A percentile compares a stretch with the other conserved stretches of the same genome.
These are phyloP conservation scores for Clarias batrachus DNA, from an alignment of 2,113 vertebrate genomes.

Conservation along the genomic window DNA sequence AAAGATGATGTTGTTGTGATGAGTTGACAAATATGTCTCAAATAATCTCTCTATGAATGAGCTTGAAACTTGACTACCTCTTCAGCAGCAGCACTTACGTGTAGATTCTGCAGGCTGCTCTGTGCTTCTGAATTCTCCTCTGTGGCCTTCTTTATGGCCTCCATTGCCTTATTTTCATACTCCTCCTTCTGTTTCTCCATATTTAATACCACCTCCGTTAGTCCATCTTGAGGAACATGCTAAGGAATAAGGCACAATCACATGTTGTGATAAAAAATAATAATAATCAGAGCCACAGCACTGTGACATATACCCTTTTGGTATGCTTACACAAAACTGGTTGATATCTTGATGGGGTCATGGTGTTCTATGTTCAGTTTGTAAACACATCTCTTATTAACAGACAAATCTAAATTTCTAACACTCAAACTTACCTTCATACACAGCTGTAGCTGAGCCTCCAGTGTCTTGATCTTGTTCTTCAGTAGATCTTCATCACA, in stretches of 20 bases:
- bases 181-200: slow-evolving; percentile 88
- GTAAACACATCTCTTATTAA: background rate
- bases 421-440: slow-evolving; percentile 78
- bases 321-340: background rate
- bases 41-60: background rate
- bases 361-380: background rate
- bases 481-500: slow-evolving; percentile 88
- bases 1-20: slow-evolving; percentile 12
- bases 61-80: background rate
- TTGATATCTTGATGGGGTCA: background rate
- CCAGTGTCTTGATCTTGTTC: slow-evolving; percentile 81
- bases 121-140: slow-evolving; percentile 81
- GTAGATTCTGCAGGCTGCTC: slow-evolving; percentile 74
- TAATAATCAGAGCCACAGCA: background rate
- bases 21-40: background rate
- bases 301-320: background rate
- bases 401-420: background rate
- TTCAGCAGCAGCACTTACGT: slow-evolving; percentile 69
- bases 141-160: slow-evolving; percentile 81
- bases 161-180: slow-evolving; percentile 84
- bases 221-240: slow-evolving; percentile 71
- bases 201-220: slow-evolving; percentile 82
- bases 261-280: background rate
- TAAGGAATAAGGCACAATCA: slow-evolving; percentile 30
- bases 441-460: slow-evolving; percentile 85